Percentiles rank a stretch among this genome's conserved stretches.
phyloP scores from a whole-genome alignment of 2,888 invertebrate genomes.

The Matsumyia berberina region DNA sequence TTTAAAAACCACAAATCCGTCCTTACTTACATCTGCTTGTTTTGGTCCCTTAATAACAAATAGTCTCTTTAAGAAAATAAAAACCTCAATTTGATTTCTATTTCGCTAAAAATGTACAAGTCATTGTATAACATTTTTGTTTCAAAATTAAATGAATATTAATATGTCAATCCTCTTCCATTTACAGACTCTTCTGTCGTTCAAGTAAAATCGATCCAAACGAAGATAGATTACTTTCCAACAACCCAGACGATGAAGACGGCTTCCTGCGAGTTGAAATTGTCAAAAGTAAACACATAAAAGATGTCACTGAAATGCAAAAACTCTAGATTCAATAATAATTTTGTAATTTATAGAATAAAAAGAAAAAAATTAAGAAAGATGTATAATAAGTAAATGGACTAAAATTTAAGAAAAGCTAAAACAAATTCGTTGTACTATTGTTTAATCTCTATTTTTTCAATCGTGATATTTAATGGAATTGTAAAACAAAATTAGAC shows the following conservation, averaged over 20 bases:
- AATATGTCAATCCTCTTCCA: conserved; percentile 4
- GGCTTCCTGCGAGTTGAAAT: conserved; percentile 80
- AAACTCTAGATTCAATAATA: conserved; percentile 79
- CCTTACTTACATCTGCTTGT: too few relatives aligned
- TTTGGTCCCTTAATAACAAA: not conserved
- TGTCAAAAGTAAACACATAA: conserved; percentile 81
- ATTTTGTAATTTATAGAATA: conserved; percentile 18
- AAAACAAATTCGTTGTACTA: conserved; percentile 4
- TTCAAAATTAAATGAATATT: not conserved
- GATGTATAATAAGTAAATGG: conserved; percentile 2
- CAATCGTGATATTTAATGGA: conserved; percentile 58
- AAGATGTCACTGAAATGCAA: conserved; percentile 83
- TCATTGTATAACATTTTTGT: not conserved
- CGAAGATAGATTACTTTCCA: conserved; percentile 81
- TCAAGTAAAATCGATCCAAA: conserved; percentile 80
- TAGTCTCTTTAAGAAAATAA: not conserved
- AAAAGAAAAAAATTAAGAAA: conserved; percentile 4
- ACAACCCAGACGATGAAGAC: conserved; percentile 79
- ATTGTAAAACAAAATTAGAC: conserved; percentile 30
- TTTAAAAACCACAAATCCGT: not conserved
- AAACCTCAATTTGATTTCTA: not conserved
- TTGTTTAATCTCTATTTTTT: conserved; percentile 9
- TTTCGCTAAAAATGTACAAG: not conserved
- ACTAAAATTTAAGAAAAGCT: conserved; percentile 36
- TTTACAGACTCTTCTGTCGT: conserved; percentile 76